Conservation (phyloP, 2,113 vertebrate species). For the Ammodytes marinus region DNA sequence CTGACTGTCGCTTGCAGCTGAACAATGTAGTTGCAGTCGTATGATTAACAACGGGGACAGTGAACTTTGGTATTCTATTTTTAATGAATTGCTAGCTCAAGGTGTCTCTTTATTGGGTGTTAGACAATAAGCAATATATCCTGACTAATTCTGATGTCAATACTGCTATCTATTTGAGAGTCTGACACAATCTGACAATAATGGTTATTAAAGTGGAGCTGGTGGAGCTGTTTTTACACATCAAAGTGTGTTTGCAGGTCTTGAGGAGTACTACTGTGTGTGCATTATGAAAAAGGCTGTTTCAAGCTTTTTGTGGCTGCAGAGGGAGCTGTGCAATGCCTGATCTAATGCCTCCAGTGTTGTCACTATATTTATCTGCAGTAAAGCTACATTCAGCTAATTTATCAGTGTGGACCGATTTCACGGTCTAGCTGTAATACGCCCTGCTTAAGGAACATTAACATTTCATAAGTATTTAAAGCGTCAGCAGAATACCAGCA, state of each 20-base stretch:
- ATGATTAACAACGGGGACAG: not conserved
- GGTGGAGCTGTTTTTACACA: not conserved
- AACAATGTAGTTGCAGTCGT: not conserved
- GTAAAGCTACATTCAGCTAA: not conserved
- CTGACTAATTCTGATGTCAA: no score
- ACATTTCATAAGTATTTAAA: not conserved
- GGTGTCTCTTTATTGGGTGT: not conserved
- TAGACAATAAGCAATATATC: not conserved
- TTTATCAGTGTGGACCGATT: not conserved
- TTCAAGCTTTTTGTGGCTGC: not conserved
- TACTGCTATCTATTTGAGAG: no score
- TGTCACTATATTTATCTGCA: not conserved
- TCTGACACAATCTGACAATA: no score
- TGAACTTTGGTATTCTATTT: not conserved
- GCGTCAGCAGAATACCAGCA: not conserved
- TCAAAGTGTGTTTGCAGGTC: not conserved
- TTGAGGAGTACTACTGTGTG: not conserved
- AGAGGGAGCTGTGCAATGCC: not conserved
- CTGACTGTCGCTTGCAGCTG: not conserved
- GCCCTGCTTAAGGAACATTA: not conserved
- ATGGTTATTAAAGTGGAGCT: not conserved
- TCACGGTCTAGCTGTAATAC: not conserved
- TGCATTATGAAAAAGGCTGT: not conserved
- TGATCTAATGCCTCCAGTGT: constrained; percentile 8
- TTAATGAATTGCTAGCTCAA: not conserved